Percentiles rank a stretch among this genome's conserved stretches.
Evolutionary conservation across 2,113 vertebrate species (phyloP).

Genomic region (Salminus brasiliensis): DNA sequence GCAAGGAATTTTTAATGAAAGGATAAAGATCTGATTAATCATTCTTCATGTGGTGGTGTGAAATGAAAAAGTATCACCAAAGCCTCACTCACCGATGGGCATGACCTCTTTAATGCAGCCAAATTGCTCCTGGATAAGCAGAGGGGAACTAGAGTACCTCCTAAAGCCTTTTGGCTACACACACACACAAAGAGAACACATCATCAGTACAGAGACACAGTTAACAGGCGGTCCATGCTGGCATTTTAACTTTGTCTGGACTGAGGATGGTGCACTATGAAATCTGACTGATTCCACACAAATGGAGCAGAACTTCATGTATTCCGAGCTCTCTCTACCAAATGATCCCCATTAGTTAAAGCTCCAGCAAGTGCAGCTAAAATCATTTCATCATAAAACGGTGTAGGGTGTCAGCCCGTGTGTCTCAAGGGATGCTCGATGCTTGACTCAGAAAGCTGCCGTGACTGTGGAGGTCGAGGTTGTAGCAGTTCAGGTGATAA

Average conservation of each 20-base stretch:
- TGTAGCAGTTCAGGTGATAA: no score
- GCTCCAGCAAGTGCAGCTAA: not conserved
- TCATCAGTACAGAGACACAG: not conserved
- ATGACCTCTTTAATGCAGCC: slow-evolving; percentile 99
- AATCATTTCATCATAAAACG: not conserved
- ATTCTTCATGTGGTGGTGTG: not conserved
- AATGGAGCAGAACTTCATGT: not conserved
- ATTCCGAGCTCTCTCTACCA: not conserved
- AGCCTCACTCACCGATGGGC: slow-evolving; percentile 90
- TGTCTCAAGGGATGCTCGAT: no score
- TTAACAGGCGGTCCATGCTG: not conserved
- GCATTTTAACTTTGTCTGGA: no score
- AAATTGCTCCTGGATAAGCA: slow-evolving; percentile 97
- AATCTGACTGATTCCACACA: not conserved
- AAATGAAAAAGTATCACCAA: not conserved
- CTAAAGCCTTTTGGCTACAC: slow-evolving; percentile 96
- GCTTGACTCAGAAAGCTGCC: no score
- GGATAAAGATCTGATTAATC: not conserved
- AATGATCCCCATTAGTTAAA: not conserved
- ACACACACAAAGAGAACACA: slow-evolving; percentile 27
- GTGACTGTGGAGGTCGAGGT: no score
- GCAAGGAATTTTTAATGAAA: not conserved
- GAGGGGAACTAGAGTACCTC: slow-evolving; percentile 95
- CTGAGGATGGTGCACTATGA: not conserved
- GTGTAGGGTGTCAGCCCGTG: not conserved